phyloP scores from a whole-genome alignment of 2,888 invertebrate species.

The Lamellibrachia columna region DNA sequence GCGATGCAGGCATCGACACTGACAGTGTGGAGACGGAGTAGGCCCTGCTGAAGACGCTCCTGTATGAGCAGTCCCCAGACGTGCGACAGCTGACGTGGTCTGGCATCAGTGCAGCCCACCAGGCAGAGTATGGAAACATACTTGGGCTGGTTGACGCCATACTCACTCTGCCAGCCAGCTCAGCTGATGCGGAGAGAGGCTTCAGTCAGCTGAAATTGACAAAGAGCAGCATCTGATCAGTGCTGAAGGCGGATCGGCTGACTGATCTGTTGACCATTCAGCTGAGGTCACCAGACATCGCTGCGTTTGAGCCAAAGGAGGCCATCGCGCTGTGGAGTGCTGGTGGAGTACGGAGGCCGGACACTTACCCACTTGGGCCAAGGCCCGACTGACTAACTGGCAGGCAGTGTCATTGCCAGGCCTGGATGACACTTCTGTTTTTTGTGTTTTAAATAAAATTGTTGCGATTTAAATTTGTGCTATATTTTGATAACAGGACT shows the following conservation, averaged over 20 bases:
- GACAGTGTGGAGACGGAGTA: not conserved
- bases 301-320: not conserved
- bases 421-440: too few relatives aligned
- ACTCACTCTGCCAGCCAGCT: not conserved
- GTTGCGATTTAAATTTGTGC: too few relatives aligned
- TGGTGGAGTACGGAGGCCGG: not conserved
- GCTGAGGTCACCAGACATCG: not conserved
- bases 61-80: not conserved
- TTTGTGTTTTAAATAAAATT: too few relatives aligned
- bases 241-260: not conserved
- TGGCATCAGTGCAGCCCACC: not conserved
- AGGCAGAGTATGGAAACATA: not conserved
- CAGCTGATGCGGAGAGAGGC: not conserved
- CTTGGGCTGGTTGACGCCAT: not conserved
- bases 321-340: not conserved
- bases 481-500: too few relatives aligned
- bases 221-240: not conserved
- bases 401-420: too few relatives aligned
- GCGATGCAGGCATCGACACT: not conserved
- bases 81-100: not conserved
- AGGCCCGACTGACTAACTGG: not conserved
- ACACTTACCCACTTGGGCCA: not conserved
- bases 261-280: not conserved
- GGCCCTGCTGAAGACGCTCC: not conserved
- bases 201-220: too few relatives aligned